Evolutionary conservation across 2,888 invertebrate species (phyloP), one percentile per base, ranked within the genome.

Genomic region (Heliconius ismenius): DNA sequence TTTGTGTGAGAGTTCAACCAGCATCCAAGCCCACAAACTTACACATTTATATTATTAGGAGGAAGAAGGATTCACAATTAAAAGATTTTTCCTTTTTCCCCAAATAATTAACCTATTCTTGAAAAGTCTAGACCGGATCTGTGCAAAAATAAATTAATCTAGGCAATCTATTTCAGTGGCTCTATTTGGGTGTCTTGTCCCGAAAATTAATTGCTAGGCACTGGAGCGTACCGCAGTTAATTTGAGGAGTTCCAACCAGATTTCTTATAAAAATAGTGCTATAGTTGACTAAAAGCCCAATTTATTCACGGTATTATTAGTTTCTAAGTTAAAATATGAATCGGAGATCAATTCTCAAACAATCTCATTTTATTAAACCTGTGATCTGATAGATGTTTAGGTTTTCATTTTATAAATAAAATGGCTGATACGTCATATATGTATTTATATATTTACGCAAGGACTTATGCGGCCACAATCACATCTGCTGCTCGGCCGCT

Each of bases 71-170:
- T 18, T 11, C 0, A 39, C 11, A 11, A n/a, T 18, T 13, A 26
- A 26, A 26, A 3, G 2, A 26, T 36, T 7, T 68, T 68, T 49
- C n/a, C 21, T 39, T 26, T 62, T 73, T 4, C 26, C 36, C 4
- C 26, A 62, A 39, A 60, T 73, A 26, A 62, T 43, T 73, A 58
- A 32, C 74, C 68, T 64, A n/a, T 49, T 76, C 32, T 65, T 60
- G 26, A 72, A 39, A 76, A 26, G 76, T 76, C 76, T 76, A 76
- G 76, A 73, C 72, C 72, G 76, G 65, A 73, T 65, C 63, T 73
- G 28, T 63, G 65, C 73, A 43, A 58, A 67, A 60, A 76, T 76
- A 65, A 76, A 76, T 76, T 72, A 73, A 64, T 64, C 65, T 72
- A 72, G 62, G 62, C 63, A 43, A 36, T 73, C 62, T 73, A 73